Percentiles rank a stretch among this genome's conserved stretches.
Conservation (phyloP, 2,113 vertebrate species). For the Rhynchomys soricoides region DNA sequence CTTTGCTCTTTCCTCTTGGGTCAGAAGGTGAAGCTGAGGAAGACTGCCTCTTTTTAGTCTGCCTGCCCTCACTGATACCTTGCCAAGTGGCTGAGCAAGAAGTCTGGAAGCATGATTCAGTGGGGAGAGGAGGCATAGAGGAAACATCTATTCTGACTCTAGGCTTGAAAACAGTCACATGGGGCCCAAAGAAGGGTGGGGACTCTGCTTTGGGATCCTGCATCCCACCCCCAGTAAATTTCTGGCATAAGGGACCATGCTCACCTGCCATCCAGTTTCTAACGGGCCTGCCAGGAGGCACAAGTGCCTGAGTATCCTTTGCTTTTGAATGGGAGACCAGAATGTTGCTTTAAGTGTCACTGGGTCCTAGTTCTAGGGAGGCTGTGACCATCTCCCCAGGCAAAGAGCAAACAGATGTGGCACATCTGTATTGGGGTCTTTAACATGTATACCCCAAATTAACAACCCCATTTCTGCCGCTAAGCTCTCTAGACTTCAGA, state of each 20-base stretch:
- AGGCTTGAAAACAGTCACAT: background rate
- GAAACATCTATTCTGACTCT: background rate
- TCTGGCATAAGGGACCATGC: background rate
- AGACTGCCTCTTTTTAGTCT: background rate
- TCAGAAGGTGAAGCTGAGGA: background rate
- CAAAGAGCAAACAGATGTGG: background rate
- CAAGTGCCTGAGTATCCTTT: background rate
- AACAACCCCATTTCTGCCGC: background rate
- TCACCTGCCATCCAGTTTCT: background rate
- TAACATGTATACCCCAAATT: background rate
- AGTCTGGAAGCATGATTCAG: background rate
- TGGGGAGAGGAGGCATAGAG: background rate
- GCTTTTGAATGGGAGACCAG: background rate
- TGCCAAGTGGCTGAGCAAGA: background rate
- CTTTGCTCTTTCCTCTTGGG: background rate
- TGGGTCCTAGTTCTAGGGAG: background rate
- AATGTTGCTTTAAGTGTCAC: background rate
- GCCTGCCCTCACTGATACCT: background rate
- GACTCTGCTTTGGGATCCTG: background rate
- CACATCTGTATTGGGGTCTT: fast-evolving
- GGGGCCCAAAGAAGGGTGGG: background rate
- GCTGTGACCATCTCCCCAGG: background rate
- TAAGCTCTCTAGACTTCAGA: background rate
- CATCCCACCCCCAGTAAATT: background rate
- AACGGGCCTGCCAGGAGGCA: background rate